Evolutionary conservation across 2,888 invertebrate genomes (phyloP).

Genomic region (Scaptomyza polygonia): DNA sequence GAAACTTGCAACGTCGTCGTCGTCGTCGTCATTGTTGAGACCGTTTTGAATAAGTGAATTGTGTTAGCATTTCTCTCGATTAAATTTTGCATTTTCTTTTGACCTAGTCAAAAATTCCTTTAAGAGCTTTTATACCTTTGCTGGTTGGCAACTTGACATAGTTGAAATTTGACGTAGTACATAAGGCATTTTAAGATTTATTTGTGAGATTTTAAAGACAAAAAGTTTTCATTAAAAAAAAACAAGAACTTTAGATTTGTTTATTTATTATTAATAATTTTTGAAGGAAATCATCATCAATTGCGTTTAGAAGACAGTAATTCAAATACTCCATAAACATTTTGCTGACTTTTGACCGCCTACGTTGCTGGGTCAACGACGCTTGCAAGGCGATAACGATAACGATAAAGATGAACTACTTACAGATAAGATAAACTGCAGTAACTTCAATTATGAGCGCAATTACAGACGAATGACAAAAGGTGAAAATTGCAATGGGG

Average conservation of each 20-base stretch:
- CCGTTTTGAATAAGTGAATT: slow-evolving; percentile 46
- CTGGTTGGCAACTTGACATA: slow-evolving; percentile 33
- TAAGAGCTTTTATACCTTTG: slow-evolving; percentile 31
- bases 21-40: slow-evolving; percentile 37
- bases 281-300: too few relatives aligned
- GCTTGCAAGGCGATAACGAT: slow-evolving; percentile 25
- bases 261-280: too few relatives aligned
- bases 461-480: slow-evolving; percentile 38
- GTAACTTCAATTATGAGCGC: slow-evolving; percentile 43
- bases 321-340: not conserved
- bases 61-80: slow-evolving; percentile 29
- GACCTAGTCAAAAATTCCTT: slow-evolving; percentile 15
- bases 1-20: slow-evolving; percentile 60
- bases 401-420: slow-evolving; percentile 8
- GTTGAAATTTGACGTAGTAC: not conserved
- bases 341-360: not conserved
- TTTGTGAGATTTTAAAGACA: not conserved
- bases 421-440: slow-evolving; percentile 65
- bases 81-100: not conserved
- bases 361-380: slow-evolving; percentile 26
- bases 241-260: too few relatives aligned
- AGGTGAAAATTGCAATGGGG: not conserved
- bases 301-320: too few relatives aligned
- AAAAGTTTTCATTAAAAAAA: too few relatives aligned
- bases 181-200: not conserved